Evolutionary conservation across 2,888 invertebrate genomes (phyloP), one percentile per base, ranked within the genome.

Genomic region (Penaeus monodon): DNA sequence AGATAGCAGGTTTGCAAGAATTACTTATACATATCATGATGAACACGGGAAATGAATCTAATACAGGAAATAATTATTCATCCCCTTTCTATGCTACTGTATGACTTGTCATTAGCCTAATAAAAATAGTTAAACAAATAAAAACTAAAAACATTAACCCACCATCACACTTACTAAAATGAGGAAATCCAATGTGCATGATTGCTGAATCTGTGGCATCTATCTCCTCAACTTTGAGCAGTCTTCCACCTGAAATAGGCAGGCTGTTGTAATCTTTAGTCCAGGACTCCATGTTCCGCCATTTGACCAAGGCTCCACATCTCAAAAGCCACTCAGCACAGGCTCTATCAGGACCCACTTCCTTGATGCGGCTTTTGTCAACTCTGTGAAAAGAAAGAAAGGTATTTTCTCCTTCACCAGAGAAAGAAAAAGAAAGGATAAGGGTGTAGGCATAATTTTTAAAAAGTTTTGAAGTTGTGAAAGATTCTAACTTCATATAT

Each of bases 251-350:
- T 20, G 49, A 20, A 7, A 93, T 92, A 1, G 96, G 96, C 77
- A 98, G 92, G 0, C 92, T 91, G 92, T 98, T 97, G 92, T 97
- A 98, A 92, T 98, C 95, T 78, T 93, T 92, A 70, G 94, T 92
- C 91, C 93, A 94, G 12, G 94, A 93, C 0, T 92, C 91, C 10
- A 91, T 91, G 65, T 94, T 94, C 65, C 93, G 93, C 94, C 96
- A 97, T 88, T 95, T 95, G 0, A 99, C 94, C 86, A 94, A 93
- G 6, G 97, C 98, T 4, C 98, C 98, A 93, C 98, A 98, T 90
- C 96, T 94, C 57, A 99, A 93, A 12, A 99, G 93, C 99, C 99
- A 99, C 93, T 99, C 99, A 0, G 98, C 98, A 92, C 98, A 98
- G 7, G 96, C 95, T 83, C 97, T 93, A 92, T 99, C 97, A 0